Evolutionary conservation across 2,888 invertebrate species (phyloP).

Genomic region (Pseudoips prasinana): DNA sequence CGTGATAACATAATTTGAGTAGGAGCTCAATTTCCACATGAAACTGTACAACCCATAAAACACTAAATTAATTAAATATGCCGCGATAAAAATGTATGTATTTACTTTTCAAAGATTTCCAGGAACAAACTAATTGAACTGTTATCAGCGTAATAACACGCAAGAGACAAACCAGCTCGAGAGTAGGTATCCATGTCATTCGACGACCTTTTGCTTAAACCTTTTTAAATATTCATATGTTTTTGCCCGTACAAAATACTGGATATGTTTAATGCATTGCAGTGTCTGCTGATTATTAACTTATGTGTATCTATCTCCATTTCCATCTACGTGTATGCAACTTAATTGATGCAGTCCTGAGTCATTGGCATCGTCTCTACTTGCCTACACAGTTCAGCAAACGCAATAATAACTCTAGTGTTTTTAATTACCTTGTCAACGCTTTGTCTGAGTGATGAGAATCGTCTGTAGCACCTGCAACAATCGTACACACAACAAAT

Average conservation of each 20-base stretch:
- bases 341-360: conserved; percentile 20
- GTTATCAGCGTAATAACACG: too few species aligned
- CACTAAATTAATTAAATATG: too few species aligned
- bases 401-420: conserved; percentile 27
- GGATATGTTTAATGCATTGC: conserved; percentile 4
- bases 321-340: conserved; percentile 3
- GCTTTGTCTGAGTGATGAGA: conserved; percentile 36
- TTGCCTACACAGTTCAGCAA: conserved; percentile 27
- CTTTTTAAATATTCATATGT: too few species aligned
- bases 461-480: conserved; percentile 48
- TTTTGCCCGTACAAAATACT: too few species aligned
- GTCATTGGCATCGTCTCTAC: conserved; percentile 31
- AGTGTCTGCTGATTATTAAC: conserved; percentile 5
- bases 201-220: conserved; percentile 9
- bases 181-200: conserved; percentile 9
- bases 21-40: too few species aligned
- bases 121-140: too few species aligned
- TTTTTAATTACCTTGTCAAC: conserved; percentile 58
- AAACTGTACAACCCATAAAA: too few species aligned
- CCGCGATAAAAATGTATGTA: too few species aligned
- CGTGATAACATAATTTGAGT: too few species aligned
- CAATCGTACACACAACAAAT: conserved; percentile 37
- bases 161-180: conserved; percentile 19
- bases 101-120: too few species aligned
- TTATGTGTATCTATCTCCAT: conserved; percentile 2